Evolutionary conservation across 92 coral and sea anemone species (phyloP), one percentile per base, ranked within the genome.

Genomic region (Phenganax stokvisi): DNA sequence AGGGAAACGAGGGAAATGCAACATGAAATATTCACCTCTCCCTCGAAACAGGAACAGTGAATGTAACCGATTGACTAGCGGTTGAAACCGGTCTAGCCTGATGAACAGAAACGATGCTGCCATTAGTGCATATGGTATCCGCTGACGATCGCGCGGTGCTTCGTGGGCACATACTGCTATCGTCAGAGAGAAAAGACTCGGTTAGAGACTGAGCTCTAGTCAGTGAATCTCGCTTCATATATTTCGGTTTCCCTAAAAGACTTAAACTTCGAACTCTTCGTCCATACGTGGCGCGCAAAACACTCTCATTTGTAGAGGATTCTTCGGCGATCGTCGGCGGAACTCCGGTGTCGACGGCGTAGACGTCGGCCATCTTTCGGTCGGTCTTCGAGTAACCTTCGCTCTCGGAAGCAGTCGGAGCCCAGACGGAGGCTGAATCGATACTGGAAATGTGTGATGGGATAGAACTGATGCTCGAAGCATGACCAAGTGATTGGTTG

Each of bases 241-340:
- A 30, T 51, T 57, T 78, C 10, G 82, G 82, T 30, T 63, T 62
- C 63, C 82, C 82, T 16, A 78, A 25, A 20, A 61, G 72, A 1
- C 44, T 30, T 51, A 78, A 52, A 53, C 82, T 78, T 7, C 82
- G 72, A 13, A 78, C 82, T 17, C 72, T 66, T 12, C 82, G 72
- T 0, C 82, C 56, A 17, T 58, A 20, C 28, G 6, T 37, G 11
- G 57, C 27, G 52, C 37, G 60, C 44, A 62, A 78, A 6, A 78
- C 53, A 17, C 28, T 61, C 7, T 62, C 72, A 78, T 78, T 72
- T 0, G 82, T 78, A 28, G 82, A 78, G 47, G 57, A 78, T 59
- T 78, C 82, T 78, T 78, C 82, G 72, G 82, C 82, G 37, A 78
- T 78, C 15, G 82, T 78, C 72, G 82, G 82, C 4, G 82, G 82